These are phyloP conservation scores for Pleuronectes platessa DNA, from an alignment of 2,113 vertebrate species.

Conservation along the genomic window DNA sequence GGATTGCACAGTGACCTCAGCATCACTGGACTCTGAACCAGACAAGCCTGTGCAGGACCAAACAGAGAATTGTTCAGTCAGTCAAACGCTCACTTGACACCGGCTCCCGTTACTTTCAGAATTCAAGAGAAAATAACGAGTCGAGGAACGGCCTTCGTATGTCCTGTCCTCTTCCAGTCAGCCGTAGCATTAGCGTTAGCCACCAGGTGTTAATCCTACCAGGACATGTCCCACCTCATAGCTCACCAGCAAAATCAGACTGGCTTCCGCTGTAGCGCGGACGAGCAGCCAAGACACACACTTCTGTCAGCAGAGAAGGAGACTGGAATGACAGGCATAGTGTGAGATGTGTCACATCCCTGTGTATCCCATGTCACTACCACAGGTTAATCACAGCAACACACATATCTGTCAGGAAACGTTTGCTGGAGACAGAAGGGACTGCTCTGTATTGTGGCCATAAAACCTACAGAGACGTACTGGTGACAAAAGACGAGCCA, in stretches of 20 bases:
- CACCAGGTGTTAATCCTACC: slow-evolving; percentile 70
- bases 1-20: slow-evolving; percentile 48
- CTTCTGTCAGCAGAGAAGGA: slow-evolving; percentile 40
- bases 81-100: slow-evolving; percentile 23
- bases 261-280: slow-evolving; percentile 57
- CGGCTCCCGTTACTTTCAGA: slow-evolving; percentile 31
- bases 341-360: slow-evolving; percentile 31
- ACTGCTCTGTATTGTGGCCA: slow-evolving; percentile 1
- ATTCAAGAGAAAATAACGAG: slow-evolving; percentile 30
- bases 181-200: slow-evolving; percentile 44
- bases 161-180: slow-evolving; percentile 63
- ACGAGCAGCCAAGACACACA: slow-evolving; percentile 57
- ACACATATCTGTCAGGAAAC: slow-evolving; percentile 4
- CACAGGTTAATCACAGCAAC: slow-evolving; percentile 12
- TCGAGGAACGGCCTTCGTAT: slow-evolving; percentile 39
- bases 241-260: slow-evolving; percentile 69
- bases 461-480: background rate
- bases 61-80: slow-evolving; percentile 17
- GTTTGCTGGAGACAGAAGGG: background rate
- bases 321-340: slow-evolving; percentile 34
- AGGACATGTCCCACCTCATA: slow-evolving; percentile 68
- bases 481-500: background rate
- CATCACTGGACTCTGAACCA: background rate
- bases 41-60: slow-evolving; percentile 43
- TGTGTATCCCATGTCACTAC: slow-evolving; percentile 11